Conservation (phyloP, 2,888 invertebrate genomes). For the Aethes cnicana region DNA sequence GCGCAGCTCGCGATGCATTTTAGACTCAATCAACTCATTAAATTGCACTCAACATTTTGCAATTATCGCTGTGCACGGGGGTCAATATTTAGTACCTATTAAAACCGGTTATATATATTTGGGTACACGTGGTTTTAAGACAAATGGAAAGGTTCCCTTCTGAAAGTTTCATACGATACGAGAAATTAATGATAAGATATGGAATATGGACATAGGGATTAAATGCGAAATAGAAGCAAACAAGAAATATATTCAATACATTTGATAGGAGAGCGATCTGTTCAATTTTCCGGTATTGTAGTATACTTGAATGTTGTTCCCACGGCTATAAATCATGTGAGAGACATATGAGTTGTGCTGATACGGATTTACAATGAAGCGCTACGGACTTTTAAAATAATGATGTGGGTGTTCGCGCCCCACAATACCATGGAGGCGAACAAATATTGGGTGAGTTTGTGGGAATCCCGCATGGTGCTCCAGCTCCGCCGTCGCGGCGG, state of each 20-base stretch:
- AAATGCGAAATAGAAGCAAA: background rate
- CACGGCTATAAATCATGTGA: slow-evolving; percentile 78
- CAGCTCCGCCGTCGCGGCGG: slow-evolving; percentile 37
- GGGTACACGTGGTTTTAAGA: too few species aligned
- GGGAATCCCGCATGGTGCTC: slow-evolving; percentile 77
- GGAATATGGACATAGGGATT: background rate
- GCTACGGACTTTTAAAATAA: slow-evolving; percentile 73
- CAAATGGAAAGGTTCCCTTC: background rate
- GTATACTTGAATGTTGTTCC: slow-evolving; percentile 48
- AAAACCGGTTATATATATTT: too few species aligned
- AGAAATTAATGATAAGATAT: background rate
- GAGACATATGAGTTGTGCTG: slow-evolving; percentile 71
- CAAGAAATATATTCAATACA: background rate
- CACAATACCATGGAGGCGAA: slow-evolving; percentile 65
- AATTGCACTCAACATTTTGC: too few species aligned
- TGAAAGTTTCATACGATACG: too few species aligned
- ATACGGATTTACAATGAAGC: slow-evolving; percentile 76
- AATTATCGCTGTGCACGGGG: too few species aligned
- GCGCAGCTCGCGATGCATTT: background rate
- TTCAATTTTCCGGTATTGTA: slow-evolving; percentile 4
- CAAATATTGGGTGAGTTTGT: slow-evolving; percentile 69
- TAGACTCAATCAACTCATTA: background rate
- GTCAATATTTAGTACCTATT: too few species aligned
- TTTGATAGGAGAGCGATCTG: background rate
- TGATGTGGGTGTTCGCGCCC: slow-evolving; percentile 79